Evolutionary conservation across 2,888 invertebrate genomes (phyloP), one percentile per base, ranked within the genome.

Genomic region (Actias luna): DNA sequence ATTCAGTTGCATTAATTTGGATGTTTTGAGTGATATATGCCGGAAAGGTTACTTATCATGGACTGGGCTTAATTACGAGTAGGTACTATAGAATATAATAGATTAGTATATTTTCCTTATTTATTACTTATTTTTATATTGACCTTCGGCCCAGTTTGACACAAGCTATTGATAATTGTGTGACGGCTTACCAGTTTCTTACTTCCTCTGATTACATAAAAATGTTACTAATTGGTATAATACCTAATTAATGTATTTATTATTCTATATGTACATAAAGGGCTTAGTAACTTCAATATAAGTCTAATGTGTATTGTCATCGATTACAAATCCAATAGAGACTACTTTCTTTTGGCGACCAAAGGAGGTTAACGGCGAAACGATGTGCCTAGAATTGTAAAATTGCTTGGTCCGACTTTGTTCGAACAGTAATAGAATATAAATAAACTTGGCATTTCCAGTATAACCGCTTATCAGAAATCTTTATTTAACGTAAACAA

Each of bases 331-430:
- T 70, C 67, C 67, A 70, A 72, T 70, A 69, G 74, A 67, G 69
- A 75, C 80, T 74, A 88, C 92, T 92, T 92, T 92, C 92, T 87
- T 86, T 87, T 85, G 83, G 80, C 85, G 76, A 68, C 77, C 75
- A 75, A 91, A 89, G 82, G 83, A 90, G 92, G 91, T 83, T 90
- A 91, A 90, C 91, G 85, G 86, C 82, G 77, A 81, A 78, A 80
- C 71, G 80, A 83, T 87, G 91, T 79, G 86, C 65, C 72, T 73
- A 74, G 92, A 89, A 91, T 91, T 73, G 77, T 76, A 83, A 88
- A 79, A 72, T 75, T 70, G 68, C 75, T 74, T 80, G 71, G 77
- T 78, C 72, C 71, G 65, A 69, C 66, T 74, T 68, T 73, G 75
- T 76, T 69, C 71, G 69, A 72, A 78, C 78, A 63, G 69, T 68